Evolutionary conservation across 1,140 invertebrate genomes (phyloP), one percentile per base, ranked within the genome.

Genomic region (Nasonia vitripennis): DNA sequence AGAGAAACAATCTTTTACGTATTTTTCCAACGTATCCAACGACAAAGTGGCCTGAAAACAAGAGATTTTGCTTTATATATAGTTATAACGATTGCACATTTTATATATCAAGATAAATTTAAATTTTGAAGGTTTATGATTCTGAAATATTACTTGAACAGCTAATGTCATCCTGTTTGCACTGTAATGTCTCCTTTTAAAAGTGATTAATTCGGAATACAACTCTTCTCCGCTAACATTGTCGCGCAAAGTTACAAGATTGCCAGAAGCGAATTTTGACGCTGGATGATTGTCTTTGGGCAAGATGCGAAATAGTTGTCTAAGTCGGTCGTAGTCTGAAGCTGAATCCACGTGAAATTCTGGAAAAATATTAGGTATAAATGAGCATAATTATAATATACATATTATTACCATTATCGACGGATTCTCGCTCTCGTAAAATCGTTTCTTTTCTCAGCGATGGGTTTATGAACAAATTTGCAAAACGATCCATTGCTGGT

Each of bases 81-180:
- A n/a, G n/a, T n/a, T n/a, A 5, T 37, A 37, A 37, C 34, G 3
- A 37, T 6, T 37, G 6, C 34, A 37, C 27, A 27, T 27, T 37
- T 37, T 45, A 10, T 45, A 45, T 11, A 45, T 45, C 27, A 27
- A 27, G 27, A 7, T 45, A 7, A 45, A 7, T 9, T 11, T 1
- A 45, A 45, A 45, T 9, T 45, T 45, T 45, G 41, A 9, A 41
- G 34, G 34, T 74, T 31, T 27, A 48, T 78, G 34, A 6, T 78
- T 78, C 20, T 45, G 10, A 78, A 48, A 73, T 37, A 1, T 37
- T 79, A 95, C 95, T 91, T 97, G 95, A 70, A 99, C 94, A 85
- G 96, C 95, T 2, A 99, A 90, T 55, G 95, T 97, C 97, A 99
- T 99, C 82, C 97, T 94, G 89, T 98, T 96, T 7, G 97, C 97